Percentiles rank a stretch among this genome's conserved stretches.
phyloP scores from a whole-genome alignment of 2,888 invertebrate species.

The Caenorhabditis sp. region DNA sequence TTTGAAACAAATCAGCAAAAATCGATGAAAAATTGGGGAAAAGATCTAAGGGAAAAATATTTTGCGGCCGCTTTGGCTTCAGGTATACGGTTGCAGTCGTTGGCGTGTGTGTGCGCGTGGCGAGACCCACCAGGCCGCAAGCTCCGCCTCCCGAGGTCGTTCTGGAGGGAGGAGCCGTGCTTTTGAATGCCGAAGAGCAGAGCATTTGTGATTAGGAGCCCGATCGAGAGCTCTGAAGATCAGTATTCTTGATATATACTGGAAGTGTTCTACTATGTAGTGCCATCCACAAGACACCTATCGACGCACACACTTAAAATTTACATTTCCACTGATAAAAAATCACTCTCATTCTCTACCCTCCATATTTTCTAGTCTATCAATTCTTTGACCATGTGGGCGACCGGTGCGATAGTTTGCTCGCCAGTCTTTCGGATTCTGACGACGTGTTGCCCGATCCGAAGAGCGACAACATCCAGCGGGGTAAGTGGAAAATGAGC shows the following conservation, averaged over 20 bases:
- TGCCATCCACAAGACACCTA: not conserved
- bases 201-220: slow-evolving; percentile 8
- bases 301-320: not conserved
- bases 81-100: slow-evolving; percentile 41
- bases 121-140: slow-evolving; percentile 33
- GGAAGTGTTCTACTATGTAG: slow-evolving; percentile 1
- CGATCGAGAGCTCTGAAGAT: not conserved
- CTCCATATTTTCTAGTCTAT: not conserved
- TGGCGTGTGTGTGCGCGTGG: slow-evolving; percentile 26
- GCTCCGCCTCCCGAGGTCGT: slow-evolving; percentile 19
- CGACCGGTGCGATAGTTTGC: slow-evolving; percentile 68
- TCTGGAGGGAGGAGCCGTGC: slow-evolving; percentile 45
- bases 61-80: not conserved
- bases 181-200: slow-evolving; percentile 21
- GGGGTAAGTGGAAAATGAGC: slow-evolving; percentile 33
- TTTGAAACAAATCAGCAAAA: slow-evolving; percentile 5
- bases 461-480: slow-evolving; percentile 36
- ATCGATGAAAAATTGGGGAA: slow-evolving; percentile 11
- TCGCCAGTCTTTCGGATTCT: slow-evolving; percentile 68
- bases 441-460: slow-evolving; percentile 68
- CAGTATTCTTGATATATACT: not conserved
- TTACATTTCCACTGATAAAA: slow-evolving; percentile 24
- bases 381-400: slow-evolving; percentile 61
- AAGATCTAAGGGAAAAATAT: slow-evolving; percentile 9
- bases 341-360: not conserved